phyloP scores from a whole-genome alignment of 2,888 invertebrate genomes.

The Trachelus tabidus region DNA sequence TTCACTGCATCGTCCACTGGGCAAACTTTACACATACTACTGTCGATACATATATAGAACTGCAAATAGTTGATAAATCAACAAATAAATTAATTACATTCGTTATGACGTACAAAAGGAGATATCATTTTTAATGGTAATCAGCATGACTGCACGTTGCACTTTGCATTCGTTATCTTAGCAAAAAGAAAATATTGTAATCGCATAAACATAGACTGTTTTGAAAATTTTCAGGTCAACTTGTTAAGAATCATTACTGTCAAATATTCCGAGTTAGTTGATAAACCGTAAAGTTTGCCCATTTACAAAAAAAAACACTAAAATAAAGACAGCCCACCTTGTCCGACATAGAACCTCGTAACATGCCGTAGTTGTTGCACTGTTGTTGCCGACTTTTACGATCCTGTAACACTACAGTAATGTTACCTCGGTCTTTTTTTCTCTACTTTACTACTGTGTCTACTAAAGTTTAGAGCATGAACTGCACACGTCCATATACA shows the following conservation, averaged over 20 bases:
- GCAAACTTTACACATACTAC: background rate
- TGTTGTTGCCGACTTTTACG: constrained; percentile 38
- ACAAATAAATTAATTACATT: background rate
- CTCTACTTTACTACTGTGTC: constrained; percentile 27
- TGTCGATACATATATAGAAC: background rate
- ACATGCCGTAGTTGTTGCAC: constrained; percentile 43
- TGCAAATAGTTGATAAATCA: background rate
- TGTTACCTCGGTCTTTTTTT: constrained; percentile 25
- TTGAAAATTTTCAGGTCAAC: background rate
- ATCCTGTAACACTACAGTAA: constrained; percentile 42
- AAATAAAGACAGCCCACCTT: constrained; percentile 39
- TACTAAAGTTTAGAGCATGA: constrained; percentile 40
- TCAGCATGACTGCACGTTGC: constrained; percentile 26
- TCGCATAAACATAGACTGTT: background rate
- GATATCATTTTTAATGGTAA: background rate
- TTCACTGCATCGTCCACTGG: background rate
- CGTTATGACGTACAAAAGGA: background rate
- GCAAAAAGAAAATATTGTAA: background rate
- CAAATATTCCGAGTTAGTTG: background rate
- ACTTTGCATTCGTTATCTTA: background rate
- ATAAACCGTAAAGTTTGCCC: background rate
- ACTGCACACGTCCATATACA: constrained; percentile 40
- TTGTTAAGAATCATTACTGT: background rate
- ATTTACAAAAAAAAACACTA: background rate
- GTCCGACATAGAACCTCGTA: constrained; percentile 53